Conservation (phyloP, 2,888 invertebrate species). For the Argyresthia goedartella region DNA sequence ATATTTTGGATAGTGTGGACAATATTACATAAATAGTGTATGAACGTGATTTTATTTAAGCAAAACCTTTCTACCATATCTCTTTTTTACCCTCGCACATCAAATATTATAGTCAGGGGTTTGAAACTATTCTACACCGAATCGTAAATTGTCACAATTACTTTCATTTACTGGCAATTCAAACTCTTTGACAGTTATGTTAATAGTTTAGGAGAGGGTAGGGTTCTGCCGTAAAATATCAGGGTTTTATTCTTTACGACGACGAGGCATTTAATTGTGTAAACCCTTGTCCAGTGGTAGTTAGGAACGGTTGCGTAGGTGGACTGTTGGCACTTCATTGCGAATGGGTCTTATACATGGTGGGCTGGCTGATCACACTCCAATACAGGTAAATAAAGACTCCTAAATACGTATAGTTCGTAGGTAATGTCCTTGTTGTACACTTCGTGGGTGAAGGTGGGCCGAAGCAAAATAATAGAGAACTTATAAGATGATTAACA, state of each 20-base stretch:
- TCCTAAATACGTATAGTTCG: too few relatives aligned
- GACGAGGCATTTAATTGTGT: slow-evolving; percentile 53
- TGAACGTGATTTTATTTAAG: too few relatives aligned
- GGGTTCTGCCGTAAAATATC: slow-evolving; percentile 34
- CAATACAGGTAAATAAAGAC: too few relatives aligned
- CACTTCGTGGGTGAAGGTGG: too few relatives aligned
- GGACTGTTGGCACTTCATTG: slow-evolving; percentile 48
- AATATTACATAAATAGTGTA: not conserved
- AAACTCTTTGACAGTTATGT: slow-evolving; percentile 20
- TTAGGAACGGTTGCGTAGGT: slow-evolving; percentile 30
- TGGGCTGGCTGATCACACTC: too few relatives aligned
- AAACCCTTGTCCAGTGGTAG: slow-evolving; percentile 61
- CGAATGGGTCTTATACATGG: slow-evolving; percentile 7
- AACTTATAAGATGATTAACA: too few relatives aligned
- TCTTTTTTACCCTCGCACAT: too few relatives aligned
- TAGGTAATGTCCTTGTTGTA: too few relatives aligned
- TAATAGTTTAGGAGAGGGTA: slow-evolving; percentile 24
- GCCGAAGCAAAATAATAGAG: too few relatives aligned
- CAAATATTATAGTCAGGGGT: too few relatives aligned
- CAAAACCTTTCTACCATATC: too few relatives aligned
- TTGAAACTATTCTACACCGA: too few relatives aligned
- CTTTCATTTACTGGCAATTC: slow-evolving; percentile 33
- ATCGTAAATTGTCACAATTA: not conserved
- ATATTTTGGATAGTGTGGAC: not conserved
- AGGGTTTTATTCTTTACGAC: slow-evolving; percentile 62